Evolutionary conservation across 2,888 invertebrate genomes (phyloP), one percentile per base, ranked within the genome.

Genomic region (Zygogramma bicolorata): DNA sequence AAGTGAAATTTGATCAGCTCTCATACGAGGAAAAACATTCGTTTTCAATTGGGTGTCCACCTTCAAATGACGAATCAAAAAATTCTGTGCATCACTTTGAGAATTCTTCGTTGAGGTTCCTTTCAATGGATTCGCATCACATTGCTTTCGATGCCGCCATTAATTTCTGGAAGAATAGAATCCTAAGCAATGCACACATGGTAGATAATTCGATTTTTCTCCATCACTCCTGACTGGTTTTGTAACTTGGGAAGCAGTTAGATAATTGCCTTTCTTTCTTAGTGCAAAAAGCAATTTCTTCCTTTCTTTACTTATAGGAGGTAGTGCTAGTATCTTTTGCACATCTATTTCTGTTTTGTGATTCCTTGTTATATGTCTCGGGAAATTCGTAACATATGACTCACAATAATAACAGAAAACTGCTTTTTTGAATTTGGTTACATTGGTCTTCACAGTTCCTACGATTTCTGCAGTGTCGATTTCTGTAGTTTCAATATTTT

Each of bases 1-100:
- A 8, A 65, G 57, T 18, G 53, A 65, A 8, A 70, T 27, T 42
- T n/a, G 10, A 49, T 71, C 71, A 22, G 59, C 42, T 38, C 67
- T 42, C 71, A 71, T 71, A 22, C 63, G 57, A 8, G 71, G 49
- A 57, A 73, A 73, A 22, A 73, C 73, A 29, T 69, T 53, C 15
- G 49, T 57, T 66, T 61, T 62, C 27, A 72, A 65, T 20, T 34
- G 34, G 3, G 15, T 20, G 34, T 72, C 72, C 18, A 68, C 29
- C 57, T 60, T 65, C 27, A 62, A 20, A 58, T 53, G 27, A 10
- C 27, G 38, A 15, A 67, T 18, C 6, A 42, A 13, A 18, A 68
- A 58, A 25, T 66, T 60, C 42, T 65, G 61, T 20, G 27, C 68
- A 0, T 67, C 58, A 42, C 10, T 31, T 71, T 62, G 34, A 18